A percentile compares a stretch with the other conserved stretches of the same genome.
These are phyloP conservation scores for Eptesicus fuscus DNA, from an alignment of 2,113 vertebrate genomes.

Conservation along the genomic window DNA sequence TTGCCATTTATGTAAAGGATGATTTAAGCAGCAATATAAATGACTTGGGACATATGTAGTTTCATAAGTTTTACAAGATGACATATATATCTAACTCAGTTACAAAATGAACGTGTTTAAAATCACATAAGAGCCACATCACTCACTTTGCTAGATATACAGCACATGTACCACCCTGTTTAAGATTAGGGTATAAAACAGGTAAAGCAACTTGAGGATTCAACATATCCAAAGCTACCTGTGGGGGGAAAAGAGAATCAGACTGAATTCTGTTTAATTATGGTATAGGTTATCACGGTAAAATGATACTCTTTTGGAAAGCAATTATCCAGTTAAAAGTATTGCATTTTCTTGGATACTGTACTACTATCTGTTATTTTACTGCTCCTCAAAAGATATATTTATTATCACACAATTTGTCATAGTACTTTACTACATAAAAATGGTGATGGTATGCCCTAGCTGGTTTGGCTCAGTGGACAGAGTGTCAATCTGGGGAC, in stretches of 20 bases:
- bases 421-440: constrained; percentile 24
- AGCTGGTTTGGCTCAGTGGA: too few species aligned
- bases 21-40: constrained; percentile 30
- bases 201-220: constrained; percentile 88
- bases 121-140: constrained; percentile 17
- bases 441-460: neutral
- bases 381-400: neutral
- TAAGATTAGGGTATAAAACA: constrained; percentile 83
- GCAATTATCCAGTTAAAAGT: neutral
- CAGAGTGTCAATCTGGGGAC: too few species aligned
- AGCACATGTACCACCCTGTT: constrained; percentile 88
- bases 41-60: neutral
- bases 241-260: constrained; percentile 13
- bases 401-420: constrained; percentile 29
- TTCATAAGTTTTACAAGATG: constrained; percentile 14
- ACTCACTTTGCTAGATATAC: constrained; percentile 94
- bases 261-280: constrained; percentile 21
- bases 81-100: neutral
- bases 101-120: neutral
- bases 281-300: neutral
- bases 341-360: neutral
- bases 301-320: neutral
- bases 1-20: neutral
- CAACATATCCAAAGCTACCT: constrained; percentile 91
- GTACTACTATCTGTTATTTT: neutral